These are phyloP conservation scores for Arrhamphus sclerolepis DNA, from an alignment of 2,797 vertebrate species.

Conservation along the genomic window DNA sequence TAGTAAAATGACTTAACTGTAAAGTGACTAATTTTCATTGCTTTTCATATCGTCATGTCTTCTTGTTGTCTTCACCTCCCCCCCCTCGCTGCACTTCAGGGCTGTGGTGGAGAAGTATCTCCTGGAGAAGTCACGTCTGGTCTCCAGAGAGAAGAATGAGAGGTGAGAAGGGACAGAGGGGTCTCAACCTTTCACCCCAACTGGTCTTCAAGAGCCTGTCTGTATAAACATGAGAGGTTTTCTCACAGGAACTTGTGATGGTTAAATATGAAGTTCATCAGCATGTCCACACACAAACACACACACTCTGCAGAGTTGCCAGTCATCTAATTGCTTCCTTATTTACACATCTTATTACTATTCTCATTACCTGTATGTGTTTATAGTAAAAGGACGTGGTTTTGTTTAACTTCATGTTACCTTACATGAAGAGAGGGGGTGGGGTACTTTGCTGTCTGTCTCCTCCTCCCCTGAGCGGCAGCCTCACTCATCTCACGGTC, in stretches of 20 bases:
- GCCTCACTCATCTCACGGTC: not conserved
- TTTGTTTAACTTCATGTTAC: no score
- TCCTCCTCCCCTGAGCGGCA: not conserved
- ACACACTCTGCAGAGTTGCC: not conserved
- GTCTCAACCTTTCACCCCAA: slow-evolving; percentile 34
- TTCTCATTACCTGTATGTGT: no score
- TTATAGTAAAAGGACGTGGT: no score
- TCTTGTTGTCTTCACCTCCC: not conserved
- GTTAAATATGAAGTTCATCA: slow-evolving; percentile 42
- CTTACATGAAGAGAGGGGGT: not conserved
- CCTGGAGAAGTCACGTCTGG: slow-evolving; percentile 97
- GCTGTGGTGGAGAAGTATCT: slow-evolving; percentile 98
- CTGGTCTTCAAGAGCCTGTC: slow-evolving; percentile 38
- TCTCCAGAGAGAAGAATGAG: slow-evolving; percentile 97
- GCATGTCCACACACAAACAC: slow-evolving; percentile 3
- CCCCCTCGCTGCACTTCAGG: slow-evolving; percentile 65
- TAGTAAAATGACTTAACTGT: slow-evolving; percentile 44
- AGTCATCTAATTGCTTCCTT: not conserved
- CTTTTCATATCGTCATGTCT: slow-evolving; percentile 36
- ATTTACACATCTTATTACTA: not conserved
- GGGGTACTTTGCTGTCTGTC: slow-evolving; percentile 1
- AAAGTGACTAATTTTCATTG: slow-evolving; percentile 56
- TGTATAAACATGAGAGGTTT: slow-evolving; percentile 42
- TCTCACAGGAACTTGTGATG: slow-evolving; percentile 15
- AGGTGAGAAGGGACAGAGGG: slow-evolving; percentile 80